These are phyloP conservation scores for Amphiprion ocellaris DNA, from an alignment of 2,113 vertebrate species.

Conservation along the genomic window DNA sequence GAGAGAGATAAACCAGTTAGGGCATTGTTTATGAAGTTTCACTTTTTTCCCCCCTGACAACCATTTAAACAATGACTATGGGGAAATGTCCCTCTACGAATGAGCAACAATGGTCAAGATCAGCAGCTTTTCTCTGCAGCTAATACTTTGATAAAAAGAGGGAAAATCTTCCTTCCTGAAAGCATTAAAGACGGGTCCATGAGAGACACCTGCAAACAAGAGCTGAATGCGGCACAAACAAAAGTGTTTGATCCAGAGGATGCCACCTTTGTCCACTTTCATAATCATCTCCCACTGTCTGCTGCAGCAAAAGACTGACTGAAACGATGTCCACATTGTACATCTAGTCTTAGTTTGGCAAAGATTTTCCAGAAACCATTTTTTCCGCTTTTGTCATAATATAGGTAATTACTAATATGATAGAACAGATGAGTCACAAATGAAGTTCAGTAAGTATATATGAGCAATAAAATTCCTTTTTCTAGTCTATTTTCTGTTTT, in stretches of 20 bases:
- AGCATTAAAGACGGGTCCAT: constrained; percentile 88
- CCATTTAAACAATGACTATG: constrained; percentile 98
- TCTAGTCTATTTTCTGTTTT: constrained; percentile 60
- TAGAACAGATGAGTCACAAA: too few relatives aligned
- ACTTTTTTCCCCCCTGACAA: constrained; percentile 97
- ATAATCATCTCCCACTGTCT: constrained; percentile 66
- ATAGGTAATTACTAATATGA: neutral
- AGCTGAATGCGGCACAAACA: constrained; percentile 80
- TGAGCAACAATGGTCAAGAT: constrained; percentile 91
- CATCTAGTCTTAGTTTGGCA: constrained; percentile 37
- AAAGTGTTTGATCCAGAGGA: constrained; percentile 89
- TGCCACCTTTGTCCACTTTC: constrained; percentile 73
- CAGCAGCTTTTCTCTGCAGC: constrained; percentile 90
- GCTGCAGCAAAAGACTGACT: constrained; percentile 47
- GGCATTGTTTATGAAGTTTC: constrained; percentile 93
- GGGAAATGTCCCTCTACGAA: constrained; percentile 93
- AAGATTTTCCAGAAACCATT: constrained; percentile 11
- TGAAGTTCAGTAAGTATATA: constrained; percentile 1
- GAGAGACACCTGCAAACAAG: constrained; percentile 96
- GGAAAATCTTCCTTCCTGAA: constrained; percentile 95
- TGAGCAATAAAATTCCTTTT: constrained; percentile 34
- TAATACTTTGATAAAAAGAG: constrained; percentile 91
- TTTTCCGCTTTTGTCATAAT: neutral
- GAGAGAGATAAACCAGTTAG: constrained; percentile 91
- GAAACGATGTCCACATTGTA: constrained; percentile 43